phyloP scores from a whole-genome alignment of 2,888 invertebrate species.

The Coelinius sp. region DNA sequence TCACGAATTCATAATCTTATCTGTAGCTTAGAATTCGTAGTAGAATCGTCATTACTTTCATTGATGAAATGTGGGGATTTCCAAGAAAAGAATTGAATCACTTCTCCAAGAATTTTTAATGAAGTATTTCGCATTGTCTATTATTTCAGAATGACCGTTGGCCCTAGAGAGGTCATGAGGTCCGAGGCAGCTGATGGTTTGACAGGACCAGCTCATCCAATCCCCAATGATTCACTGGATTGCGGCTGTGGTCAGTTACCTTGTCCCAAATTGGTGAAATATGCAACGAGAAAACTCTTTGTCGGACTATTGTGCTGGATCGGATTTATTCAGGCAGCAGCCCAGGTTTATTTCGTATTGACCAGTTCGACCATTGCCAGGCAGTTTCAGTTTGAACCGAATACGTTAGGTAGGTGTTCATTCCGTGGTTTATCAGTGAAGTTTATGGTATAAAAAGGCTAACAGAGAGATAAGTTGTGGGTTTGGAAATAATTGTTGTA shows the following conservation, averaged over 20 bases:
- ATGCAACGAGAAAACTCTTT: slow-evolving; percentile 63
- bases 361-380: slow-evolving; percentile 63
- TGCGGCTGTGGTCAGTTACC: slow-evolving; percentile 64
- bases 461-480: neutral
- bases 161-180: slow-evolving; percentile 61
- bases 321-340: slow-evolving; percentile 62
- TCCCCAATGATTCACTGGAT: slow-evolving; percentile 63
- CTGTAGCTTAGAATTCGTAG: neutral
- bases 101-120: neutral
- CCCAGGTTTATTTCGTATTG: slow-evolving; percentile 59
- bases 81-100: neutral
- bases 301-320: slow-evolving; percentile 61
- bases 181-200: slow-evolving; percentile 61
- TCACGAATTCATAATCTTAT: neutral
- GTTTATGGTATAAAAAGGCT: neutral
- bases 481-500: neutral
- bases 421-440: neutral
- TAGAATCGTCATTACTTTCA: neutral
- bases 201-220: slow-evolving; percentile 65
- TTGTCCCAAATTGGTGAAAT: slow-evolving; percentile 63
- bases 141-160: slow-evolving; percentile 57
- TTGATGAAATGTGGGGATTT: neutral
- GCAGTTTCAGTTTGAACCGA: slow-evolving; percentile 61
- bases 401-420: slow-evolving; percentile 57
- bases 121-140: neutral